Conservation (phyloP, 2,888 invertebrate species). For the Hybos culiciformis region DNA sequence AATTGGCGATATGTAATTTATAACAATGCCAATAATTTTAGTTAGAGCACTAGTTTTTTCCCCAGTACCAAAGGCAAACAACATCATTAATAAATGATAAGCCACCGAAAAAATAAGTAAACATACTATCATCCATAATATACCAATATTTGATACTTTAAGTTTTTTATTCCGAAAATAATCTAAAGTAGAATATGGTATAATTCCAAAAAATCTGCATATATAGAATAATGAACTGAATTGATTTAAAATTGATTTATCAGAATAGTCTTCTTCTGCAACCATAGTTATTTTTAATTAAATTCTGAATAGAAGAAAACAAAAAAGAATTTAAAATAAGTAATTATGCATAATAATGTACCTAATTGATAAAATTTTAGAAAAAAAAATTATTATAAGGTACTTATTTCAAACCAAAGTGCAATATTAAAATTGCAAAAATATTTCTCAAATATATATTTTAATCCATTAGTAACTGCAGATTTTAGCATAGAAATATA, state of each 20-base stretch:
- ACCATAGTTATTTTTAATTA: background rate
- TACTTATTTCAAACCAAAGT: no score
- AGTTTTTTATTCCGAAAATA: slow-evolving; percentile 8
- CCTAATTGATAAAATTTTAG: no score
- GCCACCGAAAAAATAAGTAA: slow-evolving; percentile 1
- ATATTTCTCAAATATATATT: no score
- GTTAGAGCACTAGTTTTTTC: no score
- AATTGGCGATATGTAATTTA: slow-evolving; percentile 31
- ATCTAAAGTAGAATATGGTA: slow-evolving; percentile 8
- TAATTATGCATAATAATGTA: no score
- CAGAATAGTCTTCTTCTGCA: no score
- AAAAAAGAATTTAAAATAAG: no score
- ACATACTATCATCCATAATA: slow-evolving; percentile 4
- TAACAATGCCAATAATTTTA: slow-evolving; percentile 32
- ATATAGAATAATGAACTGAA: slow-evolving; percentile 8
- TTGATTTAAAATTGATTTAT: no score
- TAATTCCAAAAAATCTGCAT: slow-evolving; percentile 10
- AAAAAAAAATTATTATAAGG: no score
- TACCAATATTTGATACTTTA: slow-evolving; percentile 8
- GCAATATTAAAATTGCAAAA: background rate
- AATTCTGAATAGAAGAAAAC: background rate
- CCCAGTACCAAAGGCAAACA: no score
- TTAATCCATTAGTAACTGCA: no score
- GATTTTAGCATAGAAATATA: no score
- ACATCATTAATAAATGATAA: slow-evolving; percentile 8